These are phyloP conservation scores for Choloepus hoffmanni DNA, from an alignment of 2,113 vertebrate genomes.

Conservation along the genomic window DNA sequence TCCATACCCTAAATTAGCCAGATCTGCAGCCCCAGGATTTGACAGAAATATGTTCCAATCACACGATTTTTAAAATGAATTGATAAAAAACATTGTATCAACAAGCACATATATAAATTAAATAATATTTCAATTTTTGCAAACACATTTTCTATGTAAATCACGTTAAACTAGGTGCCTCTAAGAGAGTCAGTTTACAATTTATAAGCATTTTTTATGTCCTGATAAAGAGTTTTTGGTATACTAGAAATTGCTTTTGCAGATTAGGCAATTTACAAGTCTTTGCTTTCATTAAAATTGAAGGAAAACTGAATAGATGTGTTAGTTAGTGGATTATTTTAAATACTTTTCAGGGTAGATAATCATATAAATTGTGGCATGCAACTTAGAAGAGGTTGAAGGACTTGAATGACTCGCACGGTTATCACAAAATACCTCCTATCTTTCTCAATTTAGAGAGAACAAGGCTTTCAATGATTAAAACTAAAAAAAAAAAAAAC, in stretches of 20 bases:
- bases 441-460: neutral
- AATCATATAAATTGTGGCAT: constrained; percentile 27
- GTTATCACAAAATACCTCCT: neutral
- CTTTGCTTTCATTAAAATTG: constrained; percentile 47
- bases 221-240: constrained; percentile 18
- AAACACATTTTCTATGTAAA: neutral
- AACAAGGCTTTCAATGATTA: neutral
- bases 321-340: neutral
- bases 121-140: neutral
- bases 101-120: constrained; percentile 16
- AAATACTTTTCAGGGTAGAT: constrained; percentile 31
- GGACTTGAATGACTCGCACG: neutral
- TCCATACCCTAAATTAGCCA: neutral
- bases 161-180: neutral
- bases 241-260: constrained; percentile 35
- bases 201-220: constrained; percentile 28
- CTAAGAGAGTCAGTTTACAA: constrained; percentile 34
- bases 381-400: neutral
- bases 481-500: neutral
- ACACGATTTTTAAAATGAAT: neutral
- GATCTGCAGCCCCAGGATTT: neutral
- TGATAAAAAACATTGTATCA: neutral
- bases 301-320: constrained; percentile 39
- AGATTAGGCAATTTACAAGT: constrained; percentile 47
- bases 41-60: neutral